These are phyloP conservation scores for Gallinago undulata DNA, from an alignment of 2,113 vertebrate genomes.

Conservation along the genomic window DNA sequence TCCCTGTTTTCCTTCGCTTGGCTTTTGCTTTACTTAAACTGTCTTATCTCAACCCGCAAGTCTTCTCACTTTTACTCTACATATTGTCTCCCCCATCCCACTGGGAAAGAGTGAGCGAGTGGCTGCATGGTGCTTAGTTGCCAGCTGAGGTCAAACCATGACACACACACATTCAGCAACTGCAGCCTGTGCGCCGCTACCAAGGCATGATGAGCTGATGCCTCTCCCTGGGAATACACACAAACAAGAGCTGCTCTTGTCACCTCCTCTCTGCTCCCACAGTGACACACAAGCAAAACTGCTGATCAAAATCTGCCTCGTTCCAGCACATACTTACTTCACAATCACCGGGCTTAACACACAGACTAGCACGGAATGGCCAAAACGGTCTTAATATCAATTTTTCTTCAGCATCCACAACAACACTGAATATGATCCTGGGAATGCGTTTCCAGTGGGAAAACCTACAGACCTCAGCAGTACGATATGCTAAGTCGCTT, in stretches of 20 bases:
- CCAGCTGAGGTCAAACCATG: background rate
- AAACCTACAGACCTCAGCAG: background rate
- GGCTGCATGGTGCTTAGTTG: background rate
- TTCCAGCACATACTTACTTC: background rate
- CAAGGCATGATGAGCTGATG: background rate
- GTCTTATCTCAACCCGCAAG: background rate
- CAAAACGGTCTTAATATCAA: background rate
- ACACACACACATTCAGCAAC: background rate
- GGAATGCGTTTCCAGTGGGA: background rate
- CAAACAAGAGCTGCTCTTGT: background rate
- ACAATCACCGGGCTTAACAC: background rate
- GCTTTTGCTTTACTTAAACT: background rate
- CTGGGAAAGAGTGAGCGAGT: background rate
- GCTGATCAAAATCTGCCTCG: background rate
- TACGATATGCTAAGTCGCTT: background rate
- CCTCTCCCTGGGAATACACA: background rate
- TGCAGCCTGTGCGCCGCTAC: background rate
- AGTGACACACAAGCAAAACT: background rate
- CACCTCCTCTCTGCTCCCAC: background rate
- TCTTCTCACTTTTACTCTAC: background rate
- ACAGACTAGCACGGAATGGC: background rate
- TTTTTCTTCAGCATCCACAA: background rate
- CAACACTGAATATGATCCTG: background rate
- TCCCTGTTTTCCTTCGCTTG: background rate
- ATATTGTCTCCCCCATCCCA: background rate